Evolutionary conservation across 2,888 invertebrate genomes (phyloP).

Genomic region (Dynastes grantii): DNA sequence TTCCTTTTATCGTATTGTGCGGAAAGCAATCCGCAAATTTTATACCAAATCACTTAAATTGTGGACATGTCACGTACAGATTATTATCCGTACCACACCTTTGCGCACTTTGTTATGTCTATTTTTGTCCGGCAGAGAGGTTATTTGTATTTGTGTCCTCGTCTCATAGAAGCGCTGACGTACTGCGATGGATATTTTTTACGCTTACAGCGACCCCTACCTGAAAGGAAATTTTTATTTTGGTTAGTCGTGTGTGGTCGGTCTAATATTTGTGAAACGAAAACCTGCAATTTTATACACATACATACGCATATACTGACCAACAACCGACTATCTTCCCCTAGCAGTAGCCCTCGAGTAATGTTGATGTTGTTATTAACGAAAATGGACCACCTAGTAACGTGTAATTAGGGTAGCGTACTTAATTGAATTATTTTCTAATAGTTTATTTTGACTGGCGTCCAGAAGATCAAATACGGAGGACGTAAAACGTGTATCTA

Average conservation of each 20-base stretch:
- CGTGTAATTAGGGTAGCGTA: slow-evolving; percentile 49
- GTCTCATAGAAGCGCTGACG: slow-evolving; percentile 26
- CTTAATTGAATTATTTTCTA: slow-evolving; percentile 52
- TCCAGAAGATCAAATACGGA: slow-evolving; percentile 26
- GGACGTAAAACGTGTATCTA: neutral
- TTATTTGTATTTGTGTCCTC: neutral
- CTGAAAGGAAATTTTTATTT: slow-evolving; percentile 44
- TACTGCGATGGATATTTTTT: slow-evolving; percentile 29
- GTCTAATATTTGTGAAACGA: slow-evolving; percentile 54
- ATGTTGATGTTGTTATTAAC: slow-evolving; percentile 49
- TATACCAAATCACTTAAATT: slow-evolving; percentile 49
- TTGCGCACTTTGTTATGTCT: slow-evolving; percentile 14
- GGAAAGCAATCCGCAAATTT: slow-evolving; percentile 50
- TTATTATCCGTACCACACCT: slow-evolving; percentile 46
- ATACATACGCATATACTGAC: too few species aligned
- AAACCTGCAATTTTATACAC: slow-evolving; percentile 48
- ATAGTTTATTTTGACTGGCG: slow-evolving; percentile 43
- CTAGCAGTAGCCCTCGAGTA: slow-evolving; percentile 35
- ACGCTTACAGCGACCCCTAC: slow-evolving; percentile 38
- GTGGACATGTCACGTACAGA: slow-evolving; percentile 51
- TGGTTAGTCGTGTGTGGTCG: slow-evolving; percentile 55
- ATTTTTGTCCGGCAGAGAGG: slow-evolving; percentile 31
- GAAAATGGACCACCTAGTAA: slow-evolving; percentile 52
- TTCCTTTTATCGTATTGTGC: slow-evolving; percentile 20
- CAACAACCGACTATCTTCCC: too few species aligned